Evolutionary conservation across 2,797 vertebrate species (phyloP), one percentile per base, ranked within the genome.

Genomic region (Cryptoblepharus egeriae): DNA sequence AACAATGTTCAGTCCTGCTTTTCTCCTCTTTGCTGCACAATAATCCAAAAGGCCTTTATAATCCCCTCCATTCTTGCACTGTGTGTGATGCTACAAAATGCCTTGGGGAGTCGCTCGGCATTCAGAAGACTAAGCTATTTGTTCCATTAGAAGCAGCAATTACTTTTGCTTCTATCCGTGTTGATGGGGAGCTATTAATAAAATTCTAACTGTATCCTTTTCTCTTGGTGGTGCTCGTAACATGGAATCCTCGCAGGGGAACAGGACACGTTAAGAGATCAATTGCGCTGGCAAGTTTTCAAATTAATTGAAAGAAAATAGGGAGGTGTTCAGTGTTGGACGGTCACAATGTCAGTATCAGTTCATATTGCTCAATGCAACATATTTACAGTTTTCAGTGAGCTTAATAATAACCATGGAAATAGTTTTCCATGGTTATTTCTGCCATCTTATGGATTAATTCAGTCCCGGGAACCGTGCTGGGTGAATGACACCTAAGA

Each of bases 1-100:
- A 84, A 81, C 65, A 70, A 32, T 88, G 80, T 81, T 96, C 95
- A 96, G 90, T 96, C 96, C 96, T 97, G 95, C 95, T 97, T 96
- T 85, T 92, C 90, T 92, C 79, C 75, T 92, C 88, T 92, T 94
- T 95, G 95, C 95, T 96, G 90, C 93, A 94, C 89, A 93, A 85
- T 92, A 91, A 90, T 91, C 89, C 79, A 78, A 89, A 95, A 94
- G 90, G 94, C 93, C 94, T 92, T 96, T 95, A 64, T 8, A 74
- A 68, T 4, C 12, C 32, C 5, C n/a, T 15, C 26, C 18, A 20
- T 94, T 94, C 80, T 77, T 91, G 77, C 63, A 32, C 87, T 87
- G 77, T 85, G 39, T 82, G 71, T 76, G 35, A 81, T 80, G 77
- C 52, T 75, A 58, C 86, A 88, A 85, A 90, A 74, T 75, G 73